Evolutionary conservation across 1,140 invertebrate species (phyloP), one percentile per base, ranked within the genome.

Genomic region (Psix sp.): DNA sequence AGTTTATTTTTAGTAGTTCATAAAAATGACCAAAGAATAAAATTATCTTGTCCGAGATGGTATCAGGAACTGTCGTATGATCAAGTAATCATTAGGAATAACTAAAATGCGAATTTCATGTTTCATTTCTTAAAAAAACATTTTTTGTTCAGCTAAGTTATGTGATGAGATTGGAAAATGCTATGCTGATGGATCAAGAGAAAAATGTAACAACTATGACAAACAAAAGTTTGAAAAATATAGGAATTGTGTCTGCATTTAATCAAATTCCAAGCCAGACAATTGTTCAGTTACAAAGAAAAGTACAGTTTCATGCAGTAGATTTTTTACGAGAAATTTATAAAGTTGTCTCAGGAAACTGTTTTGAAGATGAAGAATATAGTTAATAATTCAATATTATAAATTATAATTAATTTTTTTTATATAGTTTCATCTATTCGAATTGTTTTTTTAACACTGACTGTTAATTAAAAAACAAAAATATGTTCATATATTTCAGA

Each of bases 21-120:
- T 15, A 16, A 0, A 38, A 39, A 7, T 29, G 2, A 26, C 0
- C 15, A 39, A 20, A 60, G 14, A 6, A 15, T 42, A 18, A 14
- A 49, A 3, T 10, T 48, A 6, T 35, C 13, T 31, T 40, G 60
- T 24, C 85, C 85, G 1, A 63, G 66, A 33, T 87, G 85, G 85
- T 87, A 85, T 42, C 80, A 83, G 62, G 84, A 86, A 33, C 78
- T 84, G 49, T 87, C 85, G 0, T 49, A 75, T n/a, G 24, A 71
- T 11, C 85, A 87, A 77, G 85, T 86, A 81, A 66, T 26, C 2
- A 46, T 16, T 42, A n/a, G n/a, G n/a, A n/a, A n/a, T n/a, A n/a
- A n/a, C n/a, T n/a, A n/a, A n/a, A n/a, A n/a, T n/a, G n/a, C n/a
- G n/a, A n/a, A n/a, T n/a, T n/a, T n/a, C n/a, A n/a, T n/a, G n/a